A percentile compares a stretch with the other conserved stretches of the same genome.
Conservation (phyloP, 2,888 invertebrate species). For the Dicranocentrus wangi region DNA sequence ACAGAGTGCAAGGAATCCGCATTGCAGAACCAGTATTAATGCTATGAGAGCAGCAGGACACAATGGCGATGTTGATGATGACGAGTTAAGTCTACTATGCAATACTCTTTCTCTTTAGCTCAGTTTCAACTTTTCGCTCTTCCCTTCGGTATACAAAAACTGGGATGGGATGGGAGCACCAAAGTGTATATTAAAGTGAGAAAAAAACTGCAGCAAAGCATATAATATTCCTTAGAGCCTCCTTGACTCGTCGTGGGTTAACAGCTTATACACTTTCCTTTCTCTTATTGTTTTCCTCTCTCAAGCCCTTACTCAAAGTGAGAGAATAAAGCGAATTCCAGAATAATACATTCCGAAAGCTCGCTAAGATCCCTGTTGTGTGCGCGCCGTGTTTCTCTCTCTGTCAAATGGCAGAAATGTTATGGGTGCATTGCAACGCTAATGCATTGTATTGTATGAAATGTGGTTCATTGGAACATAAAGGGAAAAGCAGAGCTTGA, state of each 20-base stretch:
- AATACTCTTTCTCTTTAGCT: neutral
- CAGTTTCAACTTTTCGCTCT: too few species aligned
- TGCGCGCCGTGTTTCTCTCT: neutral
- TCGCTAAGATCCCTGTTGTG: too few species aligned
- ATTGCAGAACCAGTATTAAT: slow-evolving; percentile 42
- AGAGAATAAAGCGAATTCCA: neutral
- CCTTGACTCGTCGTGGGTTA: slow-evolving; percentile 25
- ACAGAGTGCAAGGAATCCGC: slow-evolving; percentile 45
- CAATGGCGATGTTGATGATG: neutral
- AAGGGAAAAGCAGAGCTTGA: slow-evolving; percentile 3
- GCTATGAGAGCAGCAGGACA: slow-evolving; percentile 26
- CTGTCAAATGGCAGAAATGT: slow-evolving; percentile 16
- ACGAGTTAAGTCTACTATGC: slow-evolving; percentile 29
- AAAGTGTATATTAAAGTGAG: neutral
- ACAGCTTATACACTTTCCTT: neutral
- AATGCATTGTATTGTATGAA: slow-evolving; percentile 32
- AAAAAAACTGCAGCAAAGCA: slow-evolving; percentile 29
- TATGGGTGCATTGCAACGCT: slow-evolving; percentile 15
- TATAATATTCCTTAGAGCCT: slow-evolving; percentile 27
- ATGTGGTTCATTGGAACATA: slow-evolving; percentile 49
- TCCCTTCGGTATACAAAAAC: too few species aligned
- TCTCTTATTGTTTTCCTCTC: slow-evolving; percentile 5
- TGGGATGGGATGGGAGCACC: too few species aligned
- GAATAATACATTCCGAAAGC: too few species aligned
- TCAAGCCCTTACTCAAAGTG: neutral